Evolutionary conservation across 2,113 vertebrate genomes (phyloP), one percentile per base, ranked within the genome.

Genomic region (Scalopus aquaticus): DNA sequence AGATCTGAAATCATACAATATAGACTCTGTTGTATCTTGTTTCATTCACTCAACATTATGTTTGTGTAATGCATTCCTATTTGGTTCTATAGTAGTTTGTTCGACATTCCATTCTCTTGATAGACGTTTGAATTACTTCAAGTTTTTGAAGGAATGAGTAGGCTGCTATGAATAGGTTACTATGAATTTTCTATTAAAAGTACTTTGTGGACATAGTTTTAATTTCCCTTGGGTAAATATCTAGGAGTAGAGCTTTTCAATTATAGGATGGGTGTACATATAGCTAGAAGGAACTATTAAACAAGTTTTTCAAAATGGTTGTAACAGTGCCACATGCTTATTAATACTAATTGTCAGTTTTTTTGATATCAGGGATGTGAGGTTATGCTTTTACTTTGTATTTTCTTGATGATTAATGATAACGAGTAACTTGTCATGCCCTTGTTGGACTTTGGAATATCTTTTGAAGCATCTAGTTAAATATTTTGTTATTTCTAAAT

Each of bases 381-480:
- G 67, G 91, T 74, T 67, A 24, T 58, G 30, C 17, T 73, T 95
- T 82, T n/a, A 51, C 24, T 42, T 69, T 81, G 20, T 74, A 22
- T 81, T 74, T 74, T 32, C 11, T 9, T 49, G 56, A 64, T 54
- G 56, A 78, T 7, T 39, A 44, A 82, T 46, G 69, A 58, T 74
- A 42, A 1, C 35, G n/a, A 60, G 12, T 76, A 91, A 54, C 42
- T 78, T 90, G 78, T 30, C 20, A 62, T 70, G 1, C 78, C 60
- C 9, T 58, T 84, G 16, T 37, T 78, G 72, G 13, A 32, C 32
- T 56, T 39, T 44, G 22, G 9, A 58, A n/a, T 17, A 49, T 64
- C 56, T 90, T 85, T 84, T 46, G n/a, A 91, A 78, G 42, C 37
- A 51, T 77, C 30, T 95, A 39, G 67, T 77, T 69, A 95, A 88